phyloP scores from a whole-genome alignment of 2,113 vertebrate species.

The Naja naja region DNA sequence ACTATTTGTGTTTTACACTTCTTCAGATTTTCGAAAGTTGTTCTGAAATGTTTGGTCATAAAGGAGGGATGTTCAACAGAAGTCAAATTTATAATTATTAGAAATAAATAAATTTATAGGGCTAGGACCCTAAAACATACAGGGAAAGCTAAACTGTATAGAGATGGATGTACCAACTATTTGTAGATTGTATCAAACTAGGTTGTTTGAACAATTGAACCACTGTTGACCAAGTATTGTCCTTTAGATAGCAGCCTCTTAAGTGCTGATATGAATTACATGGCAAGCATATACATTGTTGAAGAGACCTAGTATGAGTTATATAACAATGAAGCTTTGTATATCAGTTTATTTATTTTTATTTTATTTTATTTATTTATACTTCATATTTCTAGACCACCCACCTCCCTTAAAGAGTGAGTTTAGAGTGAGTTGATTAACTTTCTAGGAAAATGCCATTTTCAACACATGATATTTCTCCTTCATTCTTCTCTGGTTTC shows the following conservation, averaged over 20 bases:
- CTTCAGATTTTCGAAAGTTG: neutral
- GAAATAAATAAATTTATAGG: neutral
- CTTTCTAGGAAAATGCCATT: neutral
- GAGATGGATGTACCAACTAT: neutral
- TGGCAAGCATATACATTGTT: no score
- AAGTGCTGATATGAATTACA: no score
- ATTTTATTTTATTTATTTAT: neutral
- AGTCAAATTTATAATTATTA: neutral
- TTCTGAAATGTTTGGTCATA: neutral
- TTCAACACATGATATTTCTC: neutral
- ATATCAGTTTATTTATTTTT: neutral
- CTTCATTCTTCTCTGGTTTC: neutral
- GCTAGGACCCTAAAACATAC: neutral
- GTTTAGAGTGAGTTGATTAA: neutral
- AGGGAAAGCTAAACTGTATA: neutral
- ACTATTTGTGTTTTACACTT: neutral
- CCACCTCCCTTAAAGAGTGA: neutral
- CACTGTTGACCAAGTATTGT: neutral
- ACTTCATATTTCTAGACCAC: neutral
- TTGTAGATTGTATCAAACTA: neutral
- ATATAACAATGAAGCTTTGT: neutral
- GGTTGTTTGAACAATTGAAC: neutral
- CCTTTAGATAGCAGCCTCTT: neutral
- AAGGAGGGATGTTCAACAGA: neutral
- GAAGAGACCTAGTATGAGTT: neutral